Conservation (phyloP, 2,888 invertebrate species). For the Stenurella melanura region DNA sequence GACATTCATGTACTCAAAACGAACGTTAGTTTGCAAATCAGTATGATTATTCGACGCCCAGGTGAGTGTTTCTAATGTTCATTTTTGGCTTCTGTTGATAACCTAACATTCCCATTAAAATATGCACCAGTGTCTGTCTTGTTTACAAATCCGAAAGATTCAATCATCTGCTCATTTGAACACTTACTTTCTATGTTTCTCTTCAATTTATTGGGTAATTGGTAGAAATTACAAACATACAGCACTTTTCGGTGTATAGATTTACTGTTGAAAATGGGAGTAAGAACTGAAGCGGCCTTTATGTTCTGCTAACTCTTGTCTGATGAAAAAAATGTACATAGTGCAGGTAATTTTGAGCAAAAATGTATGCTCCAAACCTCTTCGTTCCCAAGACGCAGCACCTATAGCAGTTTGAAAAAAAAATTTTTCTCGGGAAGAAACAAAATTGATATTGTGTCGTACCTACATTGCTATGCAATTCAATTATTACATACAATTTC, state of each 20-base stretch:
- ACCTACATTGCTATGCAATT: too few relatives aligned
- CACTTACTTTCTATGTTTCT: slow-evolving; percentile 1
- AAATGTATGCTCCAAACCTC: too few relatives aligned
- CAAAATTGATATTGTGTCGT: too few relatives aligned
- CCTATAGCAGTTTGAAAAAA: too few relatives aligned
- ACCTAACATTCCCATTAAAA: slow-evolving; percentile 48
- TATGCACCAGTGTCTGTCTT: slow-evolving; percentile 16
- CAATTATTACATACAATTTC: too few relatives aligned
- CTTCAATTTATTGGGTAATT: background rate
- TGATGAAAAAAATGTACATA: too few relatives aligned
- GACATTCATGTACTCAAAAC: slow-evolving; percentile 54
- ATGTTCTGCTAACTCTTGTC: too few relatives aligned
- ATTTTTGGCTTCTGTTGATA: slow-evolving; percentile 47
- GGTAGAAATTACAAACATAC: background rate
- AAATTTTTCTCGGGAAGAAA: too few relatives aligned
- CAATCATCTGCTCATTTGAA: background rate
- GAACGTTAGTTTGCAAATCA: slow-evolving; percentile 46
- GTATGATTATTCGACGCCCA: slow-evolving; percentile 70
- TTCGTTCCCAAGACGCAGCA: too few relatives aligned
- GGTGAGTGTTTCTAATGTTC: slow-evolving; percentile 61
- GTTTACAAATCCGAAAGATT: slow-evolving; percentile 30
- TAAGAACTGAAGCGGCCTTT: too few relatives aligned
- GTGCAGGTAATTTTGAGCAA: too few relatives aligned
- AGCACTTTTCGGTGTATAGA: background rate
- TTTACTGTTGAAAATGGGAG: too few relatives aligned